Evolutionary conservation across 2,113 vertebrate genomes (phyloP).

Genomic region (Macquaria ambigua): DNA sequence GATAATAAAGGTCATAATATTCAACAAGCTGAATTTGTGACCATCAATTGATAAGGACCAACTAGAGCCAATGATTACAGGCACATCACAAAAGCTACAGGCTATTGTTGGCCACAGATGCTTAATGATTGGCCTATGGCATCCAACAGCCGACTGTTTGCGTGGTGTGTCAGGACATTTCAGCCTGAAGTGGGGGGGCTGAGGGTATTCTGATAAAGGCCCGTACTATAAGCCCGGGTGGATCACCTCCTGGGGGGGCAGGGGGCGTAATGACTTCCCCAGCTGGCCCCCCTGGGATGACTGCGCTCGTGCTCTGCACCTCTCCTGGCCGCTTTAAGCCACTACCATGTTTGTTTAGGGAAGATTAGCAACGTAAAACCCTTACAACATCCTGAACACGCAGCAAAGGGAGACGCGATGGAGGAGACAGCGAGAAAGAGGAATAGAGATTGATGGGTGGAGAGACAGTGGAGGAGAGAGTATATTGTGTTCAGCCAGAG

Average conservation of each 20-base stretch:
- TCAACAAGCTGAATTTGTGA: constrained; percentile 1
- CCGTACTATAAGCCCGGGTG: constrained; percentile 66
- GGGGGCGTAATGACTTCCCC: constrained; percentile 86
- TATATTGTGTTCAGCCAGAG: constrained; percentile 12
- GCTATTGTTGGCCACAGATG: background rate
- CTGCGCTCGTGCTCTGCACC: constrained; percentile 82
- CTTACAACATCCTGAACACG: constrained; percentile 84
- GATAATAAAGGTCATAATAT: background rate
- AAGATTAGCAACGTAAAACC: constrained; percentile 88
- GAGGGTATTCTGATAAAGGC: constrained; percentile 68
- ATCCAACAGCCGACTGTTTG: background rate
- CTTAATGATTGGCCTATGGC: background rate
- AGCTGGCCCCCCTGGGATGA: constrained; percentile 83
- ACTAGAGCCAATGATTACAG: background rate
- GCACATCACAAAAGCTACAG: background rate
- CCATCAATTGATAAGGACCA: background rate
- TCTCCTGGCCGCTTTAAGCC: constrained; percentile 81
- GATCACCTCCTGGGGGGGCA: constrained; percentile 73
- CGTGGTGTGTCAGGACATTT: background rate
- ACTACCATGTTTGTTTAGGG: constrained; percentile 84
- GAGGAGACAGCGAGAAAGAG: constrained; percentile 62
- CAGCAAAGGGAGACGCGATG: constrained; percentile 65
- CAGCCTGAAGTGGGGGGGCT: constrained; percentile 13
- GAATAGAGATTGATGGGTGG: constrained; percentile 68
- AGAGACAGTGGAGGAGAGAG: constrained; percentile 9